These are phyloP conservation scores for Caenorhabditis sp. DNA, from an alignment of 2,888 invertebrate genomes.

Conservation along the genomic window DNA sequence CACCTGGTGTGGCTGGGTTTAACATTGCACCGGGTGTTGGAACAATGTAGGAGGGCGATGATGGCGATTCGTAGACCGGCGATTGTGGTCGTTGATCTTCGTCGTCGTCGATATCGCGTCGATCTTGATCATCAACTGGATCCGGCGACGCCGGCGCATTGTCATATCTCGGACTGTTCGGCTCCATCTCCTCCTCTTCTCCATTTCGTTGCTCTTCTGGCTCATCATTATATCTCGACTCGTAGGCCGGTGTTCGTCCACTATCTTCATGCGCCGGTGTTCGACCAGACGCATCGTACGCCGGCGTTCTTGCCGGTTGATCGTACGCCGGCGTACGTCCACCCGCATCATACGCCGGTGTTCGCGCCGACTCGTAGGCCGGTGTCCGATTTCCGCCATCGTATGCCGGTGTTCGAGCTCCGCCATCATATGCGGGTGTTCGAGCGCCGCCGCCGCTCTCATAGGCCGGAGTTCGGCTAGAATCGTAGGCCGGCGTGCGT, in stretches of 20 bases:
- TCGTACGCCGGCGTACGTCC: constrained; percentile 81
- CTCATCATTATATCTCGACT: not conserved
- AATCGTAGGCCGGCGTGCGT: constrained; percentile 31
- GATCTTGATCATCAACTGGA: not conserved
- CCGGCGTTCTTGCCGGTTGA: constrained; percentile 9
- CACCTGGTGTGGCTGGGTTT: constrained; percentile 50
- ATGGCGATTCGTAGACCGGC: constrained; percentile 49
- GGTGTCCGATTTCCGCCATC: constrained; percentile 83
- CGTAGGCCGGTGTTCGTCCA: not conserved
- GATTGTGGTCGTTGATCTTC: constrained; percentile 29
- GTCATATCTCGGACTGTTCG: constrained; percentile 24
- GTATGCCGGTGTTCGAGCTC: constrained; percentile 77
- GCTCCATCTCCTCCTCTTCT: constrained; percentile 5
- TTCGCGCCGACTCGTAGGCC: constrained; percentile 80
- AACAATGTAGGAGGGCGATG: constrained; percentile 44
- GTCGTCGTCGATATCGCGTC: constrained; percentile 8
- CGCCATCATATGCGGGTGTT: constrained; percentile 75
- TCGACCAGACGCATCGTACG: constrained; percentile 78
- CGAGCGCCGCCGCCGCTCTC: constrained; percentile 82
- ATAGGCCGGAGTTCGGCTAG: constrained; percentile 28
- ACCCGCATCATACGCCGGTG: constrained; percentile 71
- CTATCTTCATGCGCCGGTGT: constrained; percentile 7
- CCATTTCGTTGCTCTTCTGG: constrained; percentile 8
- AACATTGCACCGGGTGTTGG: constrained; percentile 56
- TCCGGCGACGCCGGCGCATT: constrained; percentile 12